Evolutionary conservation across 2,797 vertebrate species (phyloP).

Genomic region (Aotus griseimembra): DNA sequence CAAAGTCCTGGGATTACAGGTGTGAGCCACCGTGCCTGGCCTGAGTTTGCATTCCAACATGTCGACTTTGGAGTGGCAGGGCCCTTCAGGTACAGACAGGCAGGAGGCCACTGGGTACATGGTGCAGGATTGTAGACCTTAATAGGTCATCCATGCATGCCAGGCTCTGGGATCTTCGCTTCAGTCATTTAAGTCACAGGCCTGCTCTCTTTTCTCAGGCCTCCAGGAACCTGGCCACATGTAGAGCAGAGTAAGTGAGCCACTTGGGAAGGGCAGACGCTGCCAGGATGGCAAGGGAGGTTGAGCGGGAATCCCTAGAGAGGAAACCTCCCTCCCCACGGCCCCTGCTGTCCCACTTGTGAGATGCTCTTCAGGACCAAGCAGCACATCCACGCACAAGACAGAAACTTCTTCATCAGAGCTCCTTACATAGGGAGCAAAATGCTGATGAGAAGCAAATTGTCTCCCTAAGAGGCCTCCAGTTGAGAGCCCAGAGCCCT

Average conservation of each 20-base stretch:
- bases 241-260: neutral
- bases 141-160: rapidly evolving
- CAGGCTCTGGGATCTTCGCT: neutral
- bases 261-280: neutral
- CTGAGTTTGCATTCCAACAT: neutral
- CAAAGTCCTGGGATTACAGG: neutral
- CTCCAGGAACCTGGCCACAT: neutral
- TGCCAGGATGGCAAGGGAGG: neutral
- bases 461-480: neutral
- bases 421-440: neutral
- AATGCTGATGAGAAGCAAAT: neutral
- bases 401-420: no score
- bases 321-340: rapidly evolving
- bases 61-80: neutral
- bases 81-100: neutral
- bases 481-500: neutral
- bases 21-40: neutral
- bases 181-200: rapidly evolving
- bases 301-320: rapidly evolving
- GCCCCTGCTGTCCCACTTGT: neutral
- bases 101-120: rapidly evolving
- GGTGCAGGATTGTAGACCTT: rapidly evolving
- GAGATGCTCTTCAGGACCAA: neutral
- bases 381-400: rapidly evolving
- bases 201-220: neutral